These are phyloP conservation scores for Crypturellus tataupa DNA, from an alignment of 2,797 vertebrate genomes.

Conservation along the genomic window DNA sequence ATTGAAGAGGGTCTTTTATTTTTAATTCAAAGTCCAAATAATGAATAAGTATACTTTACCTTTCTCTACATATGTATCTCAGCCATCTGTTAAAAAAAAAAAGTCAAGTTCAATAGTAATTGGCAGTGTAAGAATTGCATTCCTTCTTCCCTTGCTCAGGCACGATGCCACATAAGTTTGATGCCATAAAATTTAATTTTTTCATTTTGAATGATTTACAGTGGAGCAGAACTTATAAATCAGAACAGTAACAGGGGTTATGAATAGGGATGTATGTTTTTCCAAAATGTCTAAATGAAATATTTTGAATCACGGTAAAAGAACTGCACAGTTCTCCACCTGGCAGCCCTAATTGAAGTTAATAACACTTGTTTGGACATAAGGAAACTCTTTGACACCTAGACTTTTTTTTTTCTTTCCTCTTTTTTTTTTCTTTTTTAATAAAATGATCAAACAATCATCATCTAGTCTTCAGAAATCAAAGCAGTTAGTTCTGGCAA, in stretches of 20 bases:
- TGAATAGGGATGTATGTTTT: conserved; percentile 94
- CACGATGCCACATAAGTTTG: conserved; percentile 78
- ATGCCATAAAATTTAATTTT: conserved; percentile 83
- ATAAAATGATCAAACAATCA: conserved; percentile 90
- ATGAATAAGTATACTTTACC: conserved; percentile 43
- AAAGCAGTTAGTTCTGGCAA: conserved; percentile 85
- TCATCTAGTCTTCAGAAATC: conserved; percentile 86
- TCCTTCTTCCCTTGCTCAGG: conserved; percentile 79
- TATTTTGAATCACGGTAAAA: conserved; percentile 88
- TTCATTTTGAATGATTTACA: conserved; percentile 86
- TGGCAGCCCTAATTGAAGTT: conserved; percentile 93
- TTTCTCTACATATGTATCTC: conserved; percentile 50
- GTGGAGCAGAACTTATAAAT: conserved; percentile 87
- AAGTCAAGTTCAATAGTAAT: conserved; percentile 73
- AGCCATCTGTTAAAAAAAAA: conserved; percentile 63
- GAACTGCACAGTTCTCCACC: conserved; percentile 89
- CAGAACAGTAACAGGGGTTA: conserved; percentile 89
- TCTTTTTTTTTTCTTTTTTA: conserved; percentile 82
- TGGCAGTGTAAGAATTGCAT: conserved; percentile 79
- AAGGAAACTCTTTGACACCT: conserved; percentile 91
- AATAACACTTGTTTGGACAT: conserved; percentile 90
- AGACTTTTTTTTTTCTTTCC: conserved; percentile 83
- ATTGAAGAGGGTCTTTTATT: conserved; percentile 30
- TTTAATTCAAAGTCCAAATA: conserved; percentile 70
- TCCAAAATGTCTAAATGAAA: conserved; percentile 91